Evolutionary conservation across 1,140 invertebrate genomes (phyloP), one percentile per base, ranked within the genome.

Genomic region (Sarcophaga bullata): DNA sequence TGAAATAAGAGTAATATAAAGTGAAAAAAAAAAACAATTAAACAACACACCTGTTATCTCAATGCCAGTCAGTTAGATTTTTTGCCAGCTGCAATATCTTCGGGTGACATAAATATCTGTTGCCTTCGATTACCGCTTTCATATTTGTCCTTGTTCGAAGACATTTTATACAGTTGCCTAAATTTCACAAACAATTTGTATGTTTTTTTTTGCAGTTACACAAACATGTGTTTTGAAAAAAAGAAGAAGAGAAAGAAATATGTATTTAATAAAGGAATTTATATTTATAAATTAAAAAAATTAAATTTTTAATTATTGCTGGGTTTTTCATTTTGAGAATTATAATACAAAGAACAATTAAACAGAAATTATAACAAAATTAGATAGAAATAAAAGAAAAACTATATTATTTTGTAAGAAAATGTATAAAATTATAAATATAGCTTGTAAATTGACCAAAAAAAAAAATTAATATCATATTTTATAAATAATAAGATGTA

Each of bases 41-140:
- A 62, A 37, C 17, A 48, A 52, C 81, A 80, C 75, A 93, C 93
- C 92, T 87, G 92, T 93, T 90, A 95, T 94, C 92, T 95, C 94
- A 89, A 95, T 91, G 86, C 94, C 95, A 89, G 94, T 93, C 96
- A 98, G 91, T 94, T 93, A 85, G 96, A 96, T 91, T 97, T 96
- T 91, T 97, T 97, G 82, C 97, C 97, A 87, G 96, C 94, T 87
- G 95, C 95, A 86, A 95, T 93, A 89, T 98, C 97, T 91, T 98
- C 97, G 82, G 95, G 92, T 87, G 96, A 96, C 95, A 98, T 96
- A 91, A 98, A 96, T 85, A 95, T 96, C 92, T 98, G 95, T 84
- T 94, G 93, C 90, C 97, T 94, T 91, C 95, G 92, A 87, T 93
- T 94, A 84, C 92, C 92, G 91, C 91, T 93, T 91, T 95, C 94